Evolutionary conservation across 1,140 invertebrate species (phyloP).

Genomic region (Vanessa tameamea): DNA sequence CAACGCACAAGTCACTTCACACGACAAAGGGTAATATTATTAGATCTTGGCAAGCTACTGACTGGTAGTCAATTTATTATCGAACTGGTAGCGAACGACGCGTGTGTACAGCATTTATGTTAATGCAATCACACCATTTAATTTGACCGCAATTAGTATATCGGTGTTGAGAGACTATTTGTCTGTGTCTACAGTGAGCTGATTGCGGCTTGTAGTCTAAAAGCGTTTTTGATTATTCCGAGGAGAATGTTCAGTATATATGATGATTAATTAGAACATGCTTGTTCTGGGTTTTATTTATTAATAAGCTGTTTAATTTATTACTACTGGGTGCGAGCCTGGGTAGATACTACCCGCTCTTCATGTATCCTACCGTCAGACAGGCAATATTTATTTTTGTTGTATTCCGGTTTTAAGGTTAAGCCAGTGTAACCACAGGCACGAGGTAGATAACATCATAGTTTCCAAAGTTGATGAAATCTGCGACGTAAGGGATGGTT

Average conservation of each 20-base stretch:
- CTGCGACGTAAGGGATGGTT: too few species aligned
- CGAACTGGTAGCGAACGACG: slow-evolving; percentile 42
- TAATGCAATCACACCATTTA: slow-evolving; percentile 30
- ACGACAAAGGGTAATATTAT: slow-evolving; percentile 55
- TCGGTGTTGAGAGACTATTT: slow-evolving; percentile 28
- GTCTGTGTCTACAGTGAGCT: slow-evolving; percentile 22
- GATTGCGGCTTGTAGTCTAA: slow-evolving; percentile 14
- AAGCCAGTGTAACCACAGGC: too few species aligned
- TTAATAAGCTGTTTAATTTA: not conserved
- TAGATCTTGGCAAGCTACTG: slow-evolving; percentile 50
- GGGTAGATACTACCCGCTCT: too few species aligned
- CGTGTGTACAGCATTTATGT: slow-evolving; percentile 36
- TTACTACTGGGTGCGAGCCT: not conserved
- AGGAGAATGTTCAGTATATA: not conserved
- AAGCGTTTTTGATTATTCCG: slow-evolving; percentile 13
- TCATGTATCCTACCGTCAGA: too few species aligned
- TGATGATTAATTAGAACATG: not conserved
- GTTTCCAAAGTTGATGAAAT: too few species aligned
- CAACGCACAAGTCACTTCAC: slow-evolving; percentile 25
- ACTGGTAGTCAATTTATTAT: slow-evolving; percentile 49
- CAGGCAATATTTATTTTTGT: too few species aligned
- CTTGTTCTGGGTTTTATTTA: not conserved
- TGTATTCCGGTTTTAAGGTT: too few species aligned
- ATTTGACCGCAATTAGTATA: slow-evolving; percentile 37
- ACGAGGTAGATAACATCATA: too few species aligned